phyloP scores from a whole-genome alignment of 2,797 vertebrate genomes.

The Acridotheres tristis region DNA sequence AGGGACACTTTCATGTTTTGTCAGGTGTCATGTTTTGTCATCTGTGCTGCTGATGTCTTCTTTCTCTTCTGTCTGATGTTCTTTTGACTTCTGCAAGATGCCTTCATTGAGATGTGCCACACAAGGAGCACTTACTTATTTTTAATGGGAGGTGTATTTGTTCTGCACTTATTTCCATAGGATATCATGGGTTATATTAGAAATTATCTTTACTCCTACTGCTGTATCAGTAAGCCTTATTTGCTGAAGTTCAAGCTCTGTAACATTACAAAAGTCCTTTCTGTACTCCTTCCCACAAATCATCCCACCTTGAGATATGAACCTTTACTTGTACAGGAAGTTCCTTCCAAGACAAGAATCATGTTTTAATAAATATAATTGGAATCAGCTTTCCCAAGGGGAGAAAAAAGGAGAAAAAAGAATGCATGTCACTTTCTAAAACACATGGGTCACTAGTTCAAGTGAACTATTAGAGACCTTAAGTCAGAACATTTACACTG shows the following conservation, averaged over 20 bases:
- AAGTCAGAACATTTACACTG: not conserved
- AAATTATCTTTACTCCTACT: not conserved
- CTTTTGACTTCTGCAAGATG: not conserved
- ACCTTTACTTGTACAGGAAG: not conserved
- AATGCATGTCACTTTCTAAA: not conserved
- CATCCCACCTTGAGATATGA: not conserved
- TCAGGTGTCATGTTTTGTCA: not conserved
- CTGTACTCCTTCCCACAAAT: not conserved
- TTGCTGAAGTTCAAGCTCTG: not conserved
- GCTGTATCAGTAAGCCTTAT: not conserved
- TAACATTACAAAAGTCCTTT: not conserved
- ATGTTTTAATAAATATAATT: not conserved
- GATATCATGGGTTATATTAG: not conserved
- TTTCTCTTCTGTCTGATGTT: not conserved
- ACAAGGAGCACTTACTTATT: not conserved
- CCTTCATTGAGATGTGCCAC: not conserved
- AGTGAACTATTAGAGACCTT: not conserved
- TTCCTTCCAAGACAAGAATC: not conserved
- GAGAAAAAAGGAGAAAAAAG: rapidly evolving
- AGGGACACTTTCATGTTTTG: not conserved
- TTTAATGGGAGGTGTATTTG: not conserved
- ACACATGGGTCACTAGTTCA: not conserved
- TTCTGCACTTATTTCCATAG: not conserved
- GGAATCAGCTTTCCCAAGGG: not conserved
- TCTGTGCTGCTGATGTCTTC: not conserved